Percentiles rank a stretch among this genome's conserved stretches.
phyloP scores from a whole-genome alignment of 1,140 invertebrate genomes.

The Habropoda laboriosa region DNA sequence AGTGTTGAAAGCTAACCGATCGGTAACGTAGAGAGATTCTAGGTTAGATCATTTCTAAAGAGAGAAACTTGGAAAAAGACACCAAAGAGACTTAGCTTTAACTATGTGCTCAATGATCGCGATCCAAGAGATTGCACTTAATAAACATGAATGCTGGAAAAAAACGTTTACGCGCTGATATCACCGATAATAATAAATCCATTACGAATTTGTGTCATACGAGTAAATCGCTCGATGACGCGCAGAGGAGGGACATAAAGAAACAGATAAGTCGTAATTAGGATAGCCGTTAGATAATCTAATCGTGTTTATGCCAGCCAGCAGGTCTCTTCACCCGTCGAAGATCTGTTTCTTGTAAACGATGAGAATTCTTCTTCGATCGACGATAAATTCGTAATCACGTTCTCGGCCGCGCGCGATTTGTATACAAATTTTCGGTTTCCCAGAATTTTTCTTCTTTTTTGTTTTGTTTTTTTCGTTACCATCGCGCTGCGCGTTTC shows the following conservation, averaged over 20 bases:
- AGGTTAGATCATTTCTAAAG: too few species aligned
- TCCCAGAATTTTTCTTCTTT: not conserved
- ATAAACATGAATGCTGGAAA: too few species aligned
- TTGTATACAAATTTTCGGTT: not conserved
- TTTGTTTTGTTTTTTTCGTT: too few species aligned
- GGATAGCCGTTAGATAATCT: not conserved
- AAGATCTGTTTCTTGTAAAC: too few species aligned
- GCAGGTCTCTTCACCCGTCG: too few species aligned
- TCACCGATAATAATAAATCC: constrained; percentile 37
- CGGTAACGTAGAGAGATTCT: too few species aligned
- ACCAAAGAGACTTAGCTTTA: not conserved
- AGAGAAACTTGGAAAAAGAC: too few species aligned
- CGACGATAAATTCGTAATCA: not conserved
- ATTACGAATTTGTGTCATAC: constrained; percentile 2
- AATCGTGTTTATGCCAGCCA: not conserved
- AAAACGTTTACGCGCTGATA: not conserved
- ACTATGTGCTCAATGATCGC: too few species aligned
- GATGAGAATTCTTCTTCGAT: too few species aligned
- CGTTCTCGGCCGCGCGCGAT: too few species aligned
- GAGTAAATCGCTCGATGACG: not conserved
- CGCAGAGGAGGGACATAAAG: not conserved
- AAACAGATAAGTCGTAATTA: constrained; percentile 23
- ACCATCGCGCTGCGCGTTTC: too few species aligned
- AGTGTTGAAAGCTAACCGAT: too few species aligned
- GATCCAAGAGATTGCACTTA: not conserved